Evolutionary conservation across 1,140 invertebrate species (phyloP), one percentile per base, ranked within the genome.

Genomic region (Drosophila saltans): DNA sequence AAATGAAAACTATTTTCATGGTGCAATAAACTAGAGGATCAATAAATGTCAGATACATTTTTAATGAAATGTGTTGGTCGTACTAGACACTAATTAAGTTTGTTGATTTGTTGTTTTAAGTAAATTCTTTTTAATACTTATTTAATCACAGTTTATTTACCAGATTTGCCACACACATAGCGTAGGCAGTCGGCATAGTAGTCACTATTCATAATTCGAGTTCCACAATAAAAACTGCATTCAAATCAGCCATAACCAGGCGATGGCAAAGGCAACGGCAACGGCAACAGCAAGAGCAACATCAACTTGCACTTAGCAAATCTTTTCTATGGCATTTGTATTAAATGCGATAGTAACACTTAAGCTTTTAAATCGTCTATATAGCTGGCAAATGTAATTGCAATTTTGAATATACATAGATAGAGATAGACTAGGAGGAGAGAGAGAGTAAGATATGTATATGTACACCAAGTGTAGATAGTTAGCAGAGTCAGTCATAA

Each of bases 311-410:
- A 68, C 75, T 75, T 72, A 82, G 83, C 81, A 79, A 76, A 79
- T 79, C 72, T 79, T 76, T 76, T 76, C 57, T 74, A 67, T 88
- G 83, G 70, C 76, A 86, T 83, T 88, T 86, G 83, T 72, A 76
- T 73, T 65, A 75, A 66, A 77, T 89, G 82, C 83, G 83, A 88
- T 88, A 86, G 83, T 83, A 80, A 75, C 83, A 88, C 84, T 86
- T 83, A 83, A 88, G 68, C 77, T 81, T 75, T 78, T 75, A 86
- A 86, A 86, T 85, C 33, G 82, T 74, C 45, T 52, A 52, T 43
- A 43, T 78, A 80, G 80, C 81, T 78, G 77, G 70, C 41, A 78
- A 78, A 73, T 85, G 76, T 79, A 81, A 72, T 84, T 78, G 56
- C 75, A 73, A 78, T 48, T 48, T 48, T 52, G 21, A 26, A 10